These are phyloP conservation scores for Heliothis peltigera DNA, from an alignment of 2,888 invertebrate species.

Conservation along the genomic window DNA sequence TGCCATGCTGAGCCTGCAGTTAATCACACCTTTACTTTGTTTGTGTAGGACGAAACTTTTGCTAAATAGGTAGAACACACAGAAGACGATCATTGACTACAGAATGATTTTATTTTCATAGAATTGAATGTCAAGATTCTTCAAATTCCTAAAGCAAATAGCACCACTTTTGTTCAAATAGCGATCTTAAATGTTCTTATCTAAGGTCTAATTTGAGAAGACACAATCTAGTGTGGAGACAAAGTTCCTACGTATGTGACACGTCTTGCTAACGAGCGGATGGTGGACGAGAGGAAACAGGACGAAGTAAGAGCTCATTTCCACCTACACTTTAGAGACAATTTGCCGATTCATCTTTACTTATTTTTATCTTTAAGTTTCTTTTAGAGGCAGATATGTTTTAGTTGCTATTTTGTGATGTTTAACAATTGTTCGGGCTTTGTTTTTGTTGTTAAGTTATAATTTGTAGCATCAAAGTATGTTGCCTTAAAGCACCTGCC, in stretches of 20 bases:
- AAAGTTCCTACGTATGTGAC: slow-evolving; percentile 39
- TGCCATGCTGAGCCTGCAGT: too few relatives aligned
- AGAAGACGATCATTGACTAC: too few relatives aligned
- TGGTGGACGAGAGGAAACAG: slow-evolving; percentile 41
- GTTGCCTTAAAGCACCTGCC: too few relatives aligned
- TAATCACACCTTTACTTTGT: too few relatives aligned
- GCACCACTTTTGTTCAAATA: not conserved
- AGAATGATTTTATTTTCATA: too few relatives aligned
- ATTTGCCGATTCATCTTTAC: slow-evolving; percentile 27
- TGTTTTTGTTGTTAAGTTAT: not conserved
- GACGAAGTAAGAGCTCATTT: slow-evolving; percentile 35
- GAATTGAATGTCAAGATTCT: too few relatives aligned
- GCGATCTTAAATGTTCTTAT: slow-evolving; percentile 6
- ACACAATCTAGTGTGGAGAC: slow-evolving; percentile 17
- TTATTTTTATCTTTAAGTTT: slow-evolving; percentile 7
- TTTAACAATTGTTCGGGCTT: not conserved
- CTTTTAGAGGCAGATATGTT: not conserved
- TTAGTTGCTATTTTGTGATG: not conserved
- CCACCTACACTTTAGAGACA: slow-evolving; percentile 17
- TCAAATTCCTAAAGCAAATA: too few relatives aligned
- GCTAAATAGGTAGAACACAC: too few relatives aligned
- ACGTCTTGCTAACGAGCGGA: slow-evolving; percentile 53
- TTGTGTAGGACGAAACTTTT: too few relatives aligned
- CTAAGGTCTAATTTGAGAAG: slow-evolving; percentile 13
- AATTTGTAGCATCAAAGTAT: too few relatives aligned